phyloP scores from a whole-genome alignment of 2,797 vertebrate species.

The Epinephelus malabaricus region DNA sequence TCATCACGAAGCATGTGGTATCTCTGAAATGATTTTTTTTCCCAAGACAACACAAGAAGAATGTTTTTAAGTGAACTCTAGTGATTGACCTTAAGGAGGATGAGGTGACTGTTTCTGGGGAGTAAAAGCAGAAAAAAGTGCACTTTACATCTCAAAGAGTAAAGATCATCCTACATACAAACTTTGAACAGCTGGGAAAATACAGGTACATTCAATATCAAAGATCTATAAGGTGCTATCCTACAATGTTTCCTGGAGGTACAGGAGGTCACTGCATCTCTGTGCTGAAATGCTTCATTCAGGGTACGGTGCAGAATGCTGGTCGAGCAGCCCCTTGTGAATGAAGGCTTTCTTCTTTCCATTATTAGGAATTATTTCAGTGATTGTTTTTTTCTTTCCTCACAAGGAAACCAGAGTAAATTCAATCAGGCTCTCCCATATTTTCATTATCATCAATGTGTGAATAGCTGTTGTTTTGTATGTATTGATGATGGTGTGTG shows the following conservation, averaged over 20 bases:
- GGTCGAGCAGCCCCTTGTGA: conserved; percentile 57
- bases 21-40: conserved; percentile 49
- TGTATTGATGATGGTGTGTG: conserved; percentile 15
- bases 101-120: conserved; percentile 42
- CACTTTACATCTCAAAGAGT: conserved; percentile 87
- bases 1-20: conserved; percentile 40
- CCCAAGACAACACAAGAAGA: conserved; percentile 64
- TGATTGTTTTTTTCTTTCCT: conserved; percentile 46
- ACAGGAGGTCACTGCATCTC: conserved; percentile 67
- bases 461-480: conserved; percentile 8
- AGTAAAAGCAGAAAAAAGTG: conserved; percentile 85
- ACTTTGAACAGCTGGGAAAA: conserved; percentile 84
- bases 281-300: conserved; percentile 66
- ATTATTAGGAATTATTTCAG: conserved; percentile 15
- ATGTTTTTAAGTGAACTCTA: conserved; percentile 68
- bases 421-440: conserved; percentile 23
- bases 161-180: conserved; percentile 84
- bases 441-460: conserved; percentile 23
- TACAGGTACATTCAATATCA: conserved; percentile 90
- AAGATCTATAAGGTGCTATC: conserved; percentile 88
- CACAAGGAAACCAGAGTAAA: conserved; percentile 46
- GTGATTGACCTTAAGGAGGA: conserved; percentile 70
- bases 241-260: conserved; percentile 77
- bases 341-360: conserved; percentile 33
- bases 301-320: conserved; percentile 61